Percentiles rank a stretch among this genome's conserved stretches.
phyloP scores from a whole-genome alignment of 2,888 invertebrate genomes.

The Villa cingulata region DNA sequence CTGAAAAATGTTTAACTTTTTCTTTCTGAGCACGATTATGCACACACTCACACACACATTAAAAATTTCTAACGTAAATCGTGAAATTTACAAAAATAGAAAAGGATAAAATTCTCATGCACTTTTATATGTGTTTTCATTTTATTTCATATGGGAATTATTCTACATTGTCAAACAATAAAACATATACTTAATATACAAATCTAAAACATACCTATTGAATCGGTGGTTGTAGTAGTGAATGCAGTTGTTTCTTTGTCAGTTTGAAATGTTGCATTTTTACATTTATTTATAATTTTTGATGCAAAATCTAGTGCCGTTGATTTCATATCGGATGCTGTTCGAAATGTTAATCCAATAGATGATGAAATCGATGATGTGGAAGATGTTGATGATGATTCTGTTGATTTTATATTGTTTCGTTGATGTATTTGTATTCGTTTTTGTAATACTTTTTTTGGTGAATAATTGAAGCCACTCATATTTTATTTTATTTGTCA shows the following conservation, averaged over 20 bases:
- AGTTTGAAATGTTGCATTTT: constrained; percentile 75
- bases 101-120: too few relatives aligned
- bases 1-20: too few relatives aligned
- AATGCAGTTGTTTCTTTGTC: too few relatives aligned
- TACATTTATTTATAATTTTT: constrained; percentile 65
- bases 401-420: background rate
- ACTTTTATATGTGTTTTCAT: too few relatives aligned
- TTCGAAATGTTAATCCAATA: constrained; percentile 30
- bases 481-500: background rate
- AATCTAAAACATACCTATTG: constrained; percentile 67
- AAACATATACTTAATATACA: constrained; percentile 12
- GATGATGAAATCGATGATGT: constrained; percentile 27
- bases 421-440: background rate
- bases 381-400: background rate
- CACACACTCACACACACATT: too few relatives aligned
- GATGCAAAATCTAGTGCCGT: constrained; percentile 32
- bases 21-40: too few relatives aligned
- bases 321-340: constrained; percentile 31
- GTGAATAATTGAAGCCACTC: background rate
- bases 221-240: constrained; percentile 60
- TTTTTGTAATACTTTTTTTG: background rate
- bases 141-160: too few relatives aligned
- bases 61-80: too few relatives aligned
- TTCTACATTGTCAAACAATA: too few relatives aligned
- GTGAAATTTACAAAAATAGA: too few relatives aligned